phyloP scores from a whole-genome alignment of 2,113 vertebrate species.

The Trochalopteron elliotii region DNA sequence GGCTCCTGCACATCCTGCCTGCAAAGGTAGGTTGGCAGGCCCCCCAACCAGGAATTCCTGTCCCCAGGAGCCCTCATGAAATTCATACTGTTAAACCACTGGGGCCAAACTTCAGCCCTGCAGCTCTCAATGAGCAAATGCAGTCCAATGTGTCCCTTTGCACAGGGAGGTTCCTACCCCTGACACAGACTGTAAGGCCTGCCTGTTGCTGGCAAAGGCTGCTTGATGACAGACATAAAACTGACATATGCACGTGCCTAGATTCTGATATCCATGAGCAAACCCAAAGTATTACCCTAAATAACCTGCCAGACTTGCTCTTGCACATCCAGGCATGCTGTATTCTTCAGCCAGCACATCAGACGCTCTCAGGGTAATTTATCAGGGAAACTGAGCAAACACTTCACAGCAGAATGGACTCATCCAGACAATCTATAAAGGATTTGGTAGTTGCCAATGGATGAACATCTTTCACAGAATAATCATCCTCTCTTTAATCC shows the following conservation, averaged over 20 bases:
- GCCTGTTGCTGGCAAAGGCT: accelerated
- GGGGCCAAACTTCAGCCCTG: not conserved
- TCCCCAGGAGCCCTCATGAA: not conserved
- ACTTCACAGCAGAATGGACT: constrained; percentile 36
- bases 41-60: not conserved
- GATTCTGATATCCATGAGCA: not conserved
- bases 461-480: constrained; percentile 10
- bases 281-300: not conserved
- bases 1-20: not conserved
- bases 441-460: not conserved
- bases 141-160: not conserved
- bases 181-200: accelerated
- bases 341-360: not conserved
- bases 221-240: not conserved
- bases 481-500: constrained; percentile 1
- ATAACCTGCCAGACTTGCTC: not conserved
- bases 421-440: constrained; percentile 13
- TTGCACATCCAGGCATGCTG: not conserved
- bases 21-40: not conserved
- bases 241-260: not conserved
- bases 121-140: not conserved
- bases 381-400: constrained; percentile 26
- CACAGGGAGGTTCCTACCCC: not conserved
- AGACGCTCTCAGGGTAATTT: not conserved
- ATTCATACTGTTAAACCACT: not conserved